A percentile compares a stretch with the other conserved stretches of the same genome.
Evolutionary conservation across 2,797 vertebrate species (phyloP).

Genomic region (Enteromius anoplus): DNA sequence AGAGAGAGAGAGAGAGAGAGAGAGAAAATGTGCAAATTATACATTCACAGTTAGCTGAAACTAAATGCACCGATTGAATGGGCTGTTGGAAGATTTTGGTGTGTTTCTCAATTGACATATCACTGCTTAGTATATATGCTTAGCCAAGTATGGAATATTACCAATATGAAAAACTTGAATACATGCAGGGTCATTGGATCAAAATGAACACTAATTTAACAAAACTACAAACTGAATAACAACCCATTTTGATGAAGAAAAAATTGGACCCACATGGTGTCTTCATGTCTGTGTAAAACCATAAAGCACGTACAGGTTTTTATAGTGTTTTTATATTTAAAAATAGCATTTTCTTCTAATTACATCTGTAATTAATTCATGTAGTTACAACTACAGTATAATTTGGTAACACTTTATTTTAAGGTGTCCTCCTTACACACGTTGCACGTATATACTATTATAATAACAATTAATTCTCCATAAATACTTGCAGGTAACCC

Average conservation of each 20-base stretch:
- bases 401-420: neutral
- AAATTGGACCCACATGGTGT: too few relatives aligned
- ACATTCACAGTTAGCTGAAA: neutral
- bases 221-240: neutral
- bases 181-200: neutral
- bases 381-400: neutral
- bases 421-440: neutral
- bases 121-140: neutral
- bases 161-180: neutral
- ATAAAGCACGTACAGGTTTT: neutral
- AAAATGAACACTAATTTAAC: neutral
- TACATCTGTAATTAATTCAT: neutral
- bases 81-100: neutral
- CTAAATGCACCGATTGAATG: neutral
- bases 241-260: neutral
- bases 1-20: too few relatives aligned
- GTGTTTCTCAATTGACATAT: neutral
- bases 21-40: neutral
- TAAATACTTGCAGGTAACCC: neutral
- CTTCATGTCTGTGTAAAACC: neutral
- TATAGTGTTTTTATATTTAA: neutral
- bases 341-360: neutral
- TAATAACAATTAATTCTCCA: neutral
- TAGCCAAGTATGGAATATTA: neutral
- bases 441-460: neutral